Base-by-base conservation (phyloP, 2,797 vertebrate species). In the Etheostoma nigrum region DNA sequence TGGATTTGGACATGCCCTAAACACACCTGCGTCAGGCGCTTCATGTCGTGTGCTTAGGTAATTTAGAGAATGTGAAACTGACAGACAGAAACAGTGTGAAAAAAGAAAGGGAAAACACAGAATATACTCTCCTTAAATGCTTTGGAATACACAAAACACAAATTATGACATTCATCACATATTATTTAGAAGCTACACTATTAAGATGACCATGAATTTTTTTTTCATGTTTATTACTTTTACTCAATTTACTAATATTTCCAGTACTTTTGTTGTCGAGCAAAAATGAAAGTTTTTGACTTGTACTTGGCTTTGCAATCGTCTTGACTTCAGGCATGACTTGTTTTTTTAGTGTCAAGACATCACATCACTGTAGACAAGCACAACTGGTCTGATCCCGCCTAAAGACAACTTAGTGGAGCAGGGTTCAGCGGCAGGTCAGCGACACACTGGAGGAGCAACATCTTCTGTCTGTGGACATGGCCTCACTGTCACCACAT, bases 401-500 rank as follows among this genome's bases (percentile, higher is more conserved):
- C 33, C 36, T 40, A 4, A 45, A 66, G 59, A n/a, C 16, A 36
- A 19, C 14, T 15, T 1, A 42, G 63, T 47, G 42, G 15, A 18
- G 14, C 69, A 45, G 12, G 82, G 83, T 75, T 81, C 72, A 85
- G 51, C 47, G 40, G 57, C 21, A 63, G 69, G 65, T 78, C 66
- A 40, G 33, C n/a, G 48, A 57, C 47, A 44, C 1, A 8, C 11
- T 6, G 13, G 2, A 57, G 27, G 5, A 33, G 60, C 21, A 76
- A 15, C 25, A 18, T 51, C 40, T 49, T 52, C 62, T 25, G 54
- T 80, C 55, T 79, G 47, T 18, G 53, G 67, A 67, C 47, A 49
- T 7, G 30, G 52, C 63, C 65, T 78, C 10, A 18, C 19, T 14
- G 45, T 73, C 48, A 77, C 85, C 90, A 90, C 86, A 87, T 86